These are phyloP conservation scores for Bombus ignitus DNA, from an alignment of 1,140 invertebrate genomes.

Conservation along the genomic window DNA sequence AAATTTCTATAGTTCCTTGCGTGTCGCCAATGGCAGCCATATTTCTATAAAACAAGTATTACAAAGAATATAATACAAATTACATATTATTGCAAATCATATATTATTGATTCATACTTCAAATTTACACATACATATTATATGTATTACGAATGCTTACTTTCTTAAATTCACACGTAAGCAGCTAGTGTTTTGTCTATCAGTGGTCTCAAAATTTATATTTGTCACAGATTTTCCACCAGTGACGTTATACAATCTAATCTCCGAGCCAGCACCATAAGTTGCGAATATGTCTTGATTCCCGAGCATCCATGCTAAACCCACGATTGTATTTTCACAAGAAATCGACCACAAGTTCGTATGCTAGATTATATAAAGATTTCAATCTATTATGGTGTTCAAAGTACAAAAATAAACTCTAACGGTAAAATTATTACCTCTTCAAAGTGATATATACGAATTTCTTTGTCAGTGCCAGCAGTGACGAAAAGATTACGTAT, in stretches of 20 bases:
- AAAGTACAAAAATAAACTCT: slow-evolving; percentile 9
- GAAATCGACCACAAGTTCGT: slow-evolving; percentile 70
- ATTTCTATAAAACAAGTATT: slow-evolving; percentile 72
- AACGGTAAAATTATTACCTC: slow-evolving; percentile 66
- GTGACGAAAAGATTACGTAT: slow-evolving; percentile 75
- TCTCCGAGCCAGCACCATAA: slow-evolving; percentile 73
- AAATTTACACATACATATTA: too few species aligned
- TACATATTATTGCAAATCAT: background rate
- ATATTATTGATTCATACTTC: background rate
- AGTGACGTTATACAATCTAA: slow-evolving; percentile 76
- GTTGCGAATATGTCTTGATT: slow-evolving; percentile 75
- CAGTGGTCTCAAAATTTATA: slow-evolving; percentile 70
- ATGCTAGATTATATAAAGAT: slow-evolving; percentile 60
- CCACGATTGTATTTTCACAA: slow-evolving; percentile 75
- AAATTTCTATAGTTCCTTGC: slow-evolving; percentile 75
- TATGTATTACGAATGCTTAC: slow-evolving; percentile 50
- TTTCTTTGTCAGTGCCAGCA: slow-evolving; percentile 77
- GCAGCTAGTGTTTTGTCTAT: slow-evolving; percentile 73
- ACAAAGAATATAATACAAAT: background rate
- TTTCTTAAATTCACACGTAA: slow-evolving; percentile 78
- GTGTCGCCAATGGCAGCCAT: slow-evolving; percentile 75
- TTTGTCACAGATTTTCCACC: slow-evolving; percentile 67
- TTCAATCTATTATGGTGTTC: background rate
- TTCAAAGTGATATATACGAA: slow-evolving; percentile 78
- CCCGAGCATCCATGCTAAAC: slow-evolving; percentile 75